Conservation (phyloP, 2,797 vertebrate species). For the Pampus argenteus region DNA sequence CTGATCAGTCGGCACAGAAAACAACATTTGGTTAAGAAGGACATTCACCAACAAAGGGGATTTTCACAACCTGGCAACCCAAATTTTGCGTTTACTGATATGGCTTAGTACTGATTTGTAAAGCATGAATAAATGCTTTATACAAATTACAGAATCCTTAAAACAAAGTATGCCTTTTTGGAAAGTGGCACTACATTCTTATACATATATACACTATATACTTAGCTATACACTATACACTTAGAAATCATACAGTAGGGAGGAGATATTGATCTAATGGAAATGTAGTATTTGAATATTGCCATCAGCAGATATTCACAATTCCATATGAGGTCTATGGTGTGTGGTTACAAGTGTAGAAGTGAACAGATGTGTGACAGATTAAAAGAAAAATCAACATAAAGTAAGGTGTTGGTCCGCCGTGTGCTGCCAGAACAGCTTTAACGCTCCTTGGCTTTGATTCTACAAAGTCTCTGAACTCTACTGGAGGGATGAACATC, state of each 20-base stretch:
- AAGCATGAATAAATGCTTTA: not conserved
- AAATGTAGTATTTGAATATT: not conserved
- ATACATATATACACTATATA: not conserved
- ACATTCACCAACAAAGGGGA: not conserved
- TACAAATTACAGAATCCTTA: not conserved
- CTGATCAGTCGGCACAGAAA: not conserved
- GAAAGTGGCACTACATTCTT: not conserved
- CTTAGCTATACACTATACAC: not conserved
- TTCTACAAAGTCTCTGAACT: too few relatives aligned
- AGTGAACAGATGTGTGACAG: too few relatives aligned
- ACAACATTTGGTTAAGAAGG: not conserved
- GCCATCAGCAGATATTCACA: not conserved
- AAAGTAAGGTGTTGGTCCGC: too few relatives aligned
- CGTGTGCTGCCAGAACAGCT: too few relatives aligned
- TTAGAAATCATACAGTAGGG: not conserved
- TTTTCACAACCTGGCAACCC: not conserved
- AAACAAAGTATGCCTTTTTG: not conserved
- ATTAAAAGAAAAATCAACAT: too few relatives aligned
- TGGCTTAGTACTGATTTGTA: not conserved
- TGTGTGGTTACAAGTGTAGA: not conserved
- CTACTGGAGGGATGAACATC: too few relatives aligned
- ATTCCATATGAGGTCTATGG: not conserved
- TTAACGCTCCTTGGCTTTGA: too few relatives aligned
- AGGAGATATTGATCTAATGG: not conserved
- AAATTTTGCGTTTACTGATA: not conserved